Percentiles rank a stretch among this genome's conserved stretches.
Conservation (phyloP, 92 coral and sea anemone genomes). For the Scolanthus callimorphus region DNA sequence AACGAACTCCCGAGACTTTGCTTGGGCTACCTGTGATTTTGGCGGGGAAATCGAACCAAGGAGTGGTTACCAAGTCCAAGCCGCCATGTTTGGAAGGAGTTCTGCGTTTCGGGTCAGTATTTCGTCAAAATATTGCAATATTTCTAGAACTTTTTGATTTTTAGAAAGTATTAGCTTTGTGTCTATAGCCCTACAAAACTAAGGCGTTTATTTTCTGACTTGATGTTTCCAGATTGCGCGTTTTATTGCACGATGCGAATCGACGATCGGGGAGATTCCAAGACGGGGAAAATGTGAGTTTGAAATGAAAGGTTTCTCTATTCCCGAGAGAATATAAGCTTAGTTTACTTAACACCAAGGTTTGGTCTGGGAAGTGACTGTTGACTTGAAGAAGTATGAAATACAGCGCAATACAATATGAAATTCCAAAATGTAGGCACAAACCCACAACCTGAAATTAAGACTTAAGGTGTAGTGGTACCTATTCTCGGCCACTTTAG, state of each 20-base stretch:
- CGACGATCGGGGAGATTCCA: conserved; percentile 4
- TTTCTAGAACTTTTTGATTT: too few species aligned
- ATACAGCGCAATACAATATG: too few species aligned
- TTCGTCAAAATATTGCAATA: too few species aligned
- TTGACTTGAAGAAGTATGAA: neutral
- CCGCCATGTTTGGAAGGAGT: neutral
- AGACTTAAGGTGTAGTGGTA: too few species aligned
- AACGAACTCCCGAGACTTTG: too few species aligned
- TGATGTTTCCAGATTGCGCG: conserved; percentile 7
- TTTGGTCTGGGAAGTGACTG: neutral
- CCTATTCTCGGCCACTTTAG: too few species aligned
- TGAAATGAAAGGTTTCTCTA: neutral
- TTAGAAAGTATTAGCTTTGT: too few species aligned
- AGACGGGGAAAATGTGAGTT: conserved; percentile 36
- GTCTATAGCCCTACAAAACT: neutral
- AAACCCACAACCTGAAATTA: too few species aligned
- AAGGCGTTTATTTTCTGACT: neutral
- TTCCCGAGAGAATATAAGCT: neutral
- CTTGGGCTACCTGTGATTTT: neutral
- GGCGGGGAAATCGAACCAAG: neutral
- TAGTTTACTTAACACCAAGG: neutral
- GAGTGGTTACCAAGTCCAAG: neutral
- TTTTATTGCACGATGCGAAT: conserved; percentile 35
- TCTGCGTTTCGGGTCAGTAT: too few species aligned
- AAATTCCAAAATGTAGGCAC: too few species aligned